Percentiles rank a stretch among this genome's conserved stretches.
These are phyloP conservation scores for Nycteola revayana DNA, from an alignment of 2,888 invertebrate species.

Conservation along the genomic window DNA sequence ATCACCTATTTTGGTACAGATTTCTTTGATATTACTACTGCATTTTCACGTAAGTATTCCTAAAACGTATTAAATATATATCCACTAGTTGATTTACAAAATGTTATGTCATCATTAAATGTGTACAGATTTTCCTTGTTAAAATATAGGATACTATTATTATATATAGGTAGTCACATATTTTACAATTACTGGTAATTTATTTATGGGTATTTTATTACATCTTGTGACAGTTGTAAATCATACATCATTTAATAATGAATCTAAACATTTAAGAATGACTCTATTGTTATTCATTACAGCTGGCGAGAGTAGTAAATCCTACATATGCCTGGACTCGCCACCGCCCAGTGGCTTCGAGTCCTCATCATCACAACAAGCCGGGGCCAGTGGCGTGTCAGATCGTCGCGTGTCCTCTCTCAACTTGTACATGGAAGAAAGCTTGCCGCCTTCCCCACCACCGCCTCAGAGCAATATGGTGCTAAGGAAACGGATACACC, in stretches of 20 bases:
- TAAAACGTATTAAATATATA: no score
- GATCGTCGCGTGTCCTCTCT: constrained; percentile 68
- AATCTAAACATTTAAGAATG: no score
- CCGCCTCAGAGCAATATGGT: constrained; percentile 93
- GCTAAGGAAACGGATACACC: constrained; percentile 91
- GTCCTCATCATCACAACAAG: constrained; percentile 72
- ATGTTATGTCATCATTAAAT: no score
- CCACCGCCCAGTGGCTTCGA: constrained; percentile 81
- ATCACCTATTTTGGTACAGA: constrained; percentile 94
- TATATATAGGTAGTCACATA: no score
- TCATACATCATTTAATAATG: no score
- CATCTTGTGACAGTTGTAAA: no score
- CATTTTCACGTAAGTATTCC: constrained; percentile 86
- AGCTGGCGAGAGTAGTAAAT: constrained; percentile 82
- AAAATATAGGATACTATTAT: no score
- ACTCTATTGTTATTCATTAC: constrained; percentile 14
- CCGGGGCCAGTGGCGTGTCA: constrained; percentile 66
- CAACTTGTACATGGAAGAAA: constrained; percentile 70
- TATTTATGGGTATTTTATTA: no score
- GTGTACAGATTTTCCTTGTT: no score
- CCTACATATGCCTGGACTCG: constrained; percentile 81
- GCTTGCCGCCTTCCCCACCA: constrained; percentile 79
- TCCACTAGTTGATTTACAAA: no score
- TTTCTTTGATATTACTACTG: constrained; percentile 89
- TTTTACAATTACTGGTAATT: no score